Evolutionary conservation across 2,888 invertebrate genomes (phyloP), one percentile per base, ranked within the genome.

Genomic region (Drosophila robusta): DNA sequence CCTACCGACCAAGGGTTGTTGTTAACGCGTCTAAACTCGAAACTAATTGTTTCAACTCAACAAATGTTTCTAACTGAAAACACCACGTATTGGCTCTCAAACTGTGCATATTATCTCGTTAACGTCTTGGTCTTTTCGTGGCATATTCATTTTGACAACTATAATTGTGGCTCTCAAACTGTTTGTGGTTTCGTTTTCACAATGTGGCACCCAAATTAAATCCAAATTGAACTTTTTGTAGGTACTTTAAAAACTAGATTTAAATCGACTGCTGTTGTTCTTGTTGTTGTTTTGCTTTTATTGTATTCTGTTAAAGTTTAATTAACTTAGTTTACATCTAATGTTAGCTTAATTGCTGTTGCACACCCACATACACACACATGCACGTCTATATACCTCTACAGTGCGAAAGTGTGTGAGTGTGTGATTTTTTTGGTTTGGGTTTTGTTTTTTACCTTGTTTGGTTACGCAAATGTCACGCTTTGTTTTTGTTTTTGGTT

Each of bases 291-390:
- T 52, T 61, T 58, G 41, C 75, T 51, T 75, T 80, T 80, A 67
- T 81, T 87, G 81, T 71, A 78, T 70, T 80, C 55, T 56, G 63
- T 81, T 87, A 68, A 46, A 66, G 64, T 87, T 83, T 88, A 80
- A 83, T 83, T 88, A 88, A 64, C 89, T 89, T 85, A 85, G 72
- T 76, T 87, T 80, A 84, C 80, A 70, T 78, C 82, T 89, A 86
- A 75, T 78, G 66, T 85, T 86, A 86, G 88, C 88, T 86, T 89
- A 86, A 78, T 75, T 87, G 87, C 71, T 77, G 73, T 61, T 45
- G 36, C 56, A 80, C 69, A 70, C 57, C 50, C 54, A 49, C 64
- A 56, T 57, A 36, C 46, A 51, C 46, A 39, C 54, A 46, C 69
- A 52, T 57, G 29, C 46, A 51, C 46, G 34, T 26, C 8, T 26